phyloP scores from a whole-genome alignment of 2,888 invertebrate species.

The Metacarcinus magister region DNA sequence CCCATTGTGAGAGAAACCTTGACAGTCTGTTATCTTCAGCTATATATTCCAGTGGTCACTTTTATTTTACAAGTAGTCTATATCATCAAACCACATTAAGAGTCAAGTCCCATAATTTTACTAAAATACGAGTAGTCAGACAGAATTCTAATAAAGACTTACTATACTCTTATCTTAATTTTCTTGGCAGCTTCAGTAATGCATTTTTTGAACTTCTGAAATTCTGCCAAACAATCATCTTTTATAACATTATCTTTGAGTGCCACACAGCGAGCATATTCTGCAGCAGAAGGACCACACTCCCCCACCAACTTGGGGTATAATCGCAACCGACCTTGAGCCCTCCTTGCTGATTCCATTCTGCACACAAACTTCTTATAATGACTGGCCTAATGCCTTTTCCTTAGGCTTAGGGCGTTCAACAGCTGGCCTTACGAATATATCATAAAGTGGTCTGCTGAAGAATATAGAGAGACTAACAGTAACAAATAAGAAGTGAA shows the following conservation, averaged over 20 bases:
- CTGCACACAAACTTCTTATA: not conserved
- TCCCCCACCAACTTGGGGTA: conserved; percentile 91
- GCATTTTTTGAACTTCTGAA: conserved; percentile 90
- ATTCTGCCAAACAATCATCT: conserved; percentile 91
- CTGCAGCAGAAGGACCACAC: conserved; percentile 89
- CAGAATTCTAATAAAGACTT: not conserved
- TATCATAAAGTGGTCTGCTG: conserved; percentile 90
- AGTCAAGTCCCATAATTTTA: not conserved
- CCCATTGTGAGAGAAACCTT: conserved; percentile 62
- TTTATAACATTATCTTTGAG: conserved; percentile 89
- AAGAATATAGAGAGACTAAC: conserved; percentile 87
- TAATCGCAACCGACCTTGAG: conserved; percentile 89
- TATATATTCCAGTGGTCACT: not conserved
- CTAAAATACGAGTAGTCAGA: not conserved
- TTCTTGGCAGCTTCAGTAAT: conserved; percentile 89
- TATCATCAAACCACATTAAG: not conserved
- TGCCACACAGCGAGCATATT: conserved; percentile 93
- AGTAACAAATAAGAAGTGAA: conserved; percentile 82
- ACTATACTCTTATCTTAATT: conserved; percentile 88
- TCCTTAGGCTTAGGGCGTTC: conserved; percentile 49
- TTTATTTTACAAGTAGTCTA: not conserved
- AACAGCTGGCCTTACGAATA: conserved; percentile 85
- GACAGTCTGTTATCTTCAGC: not conserved
- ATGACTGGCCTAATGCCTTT: not conserved
- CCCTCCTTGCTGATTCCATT: conserved; percentile 93